phyloP scores from a whole-genome alignment of 2,888 invertebrate species.

The Callimorpha dominula region DNA sequence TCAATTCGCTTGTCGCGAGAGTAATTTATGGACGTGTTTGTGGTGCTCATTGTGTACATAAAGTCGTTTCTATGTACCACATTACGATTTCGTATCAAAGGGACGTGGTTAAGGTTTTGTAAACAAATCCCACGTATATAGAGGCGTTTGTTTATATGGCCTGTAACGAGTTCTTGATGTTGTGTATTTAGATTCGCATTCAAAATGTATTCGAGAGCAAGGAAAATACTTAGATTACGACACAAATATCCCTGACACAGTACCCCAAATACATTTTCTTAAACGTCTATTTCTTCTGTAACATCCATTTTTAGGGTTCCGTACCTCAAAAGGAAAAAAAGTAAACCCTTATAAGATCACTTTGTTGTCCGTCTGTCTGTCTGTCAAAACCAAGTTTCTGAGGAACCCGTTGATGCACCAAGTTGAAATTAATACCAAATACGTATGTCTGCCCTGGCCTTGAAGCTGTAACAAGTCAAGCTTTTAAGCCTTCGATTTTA shows the following conservation, averaged over 20 bases:
- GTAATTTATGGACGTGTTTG: slow-evolving; percentile 32
- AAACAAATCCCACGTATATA: slow-evolving; percentile 42
- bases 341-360: too few relatives aligned
- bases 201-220: slow-evolving; percentile 9
- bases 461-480: too few relatives aligned
- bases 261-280: slow-evolving; percentile 1
- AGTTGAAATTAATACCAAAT: too few relatives aligned
- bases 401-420: too few relatives aligned
- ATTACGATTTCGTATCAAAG: slow-evolving; percentile 44
- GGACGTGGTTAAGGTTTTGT: slow-evolving; percentile 41
- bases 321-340: too few relatives aligned
- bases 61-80: slow-evolving; percentile 27
- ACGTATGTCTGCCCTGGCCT: too few relatives aligned
- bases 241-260: not conserved
- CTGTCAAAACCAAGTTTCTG: too few relatives aligned
- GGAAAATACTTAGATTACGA: slow-evolving; percentile 17
- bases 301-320: not conserved
- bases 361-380: too few relatives aligned
- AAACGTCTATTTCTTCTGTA: not conserved
- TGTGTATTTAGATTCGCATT: slow-evolving; percentile 44
- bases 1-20: slow-evolving; percentile 36
- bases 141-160: slow-evolving; percentile 43
- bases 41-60: slow-evolving; percentile 30
- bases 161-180: slow-evolving; percentile 50
- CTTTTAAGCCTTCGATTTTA: too few relatives aligned